These are phyloP conservation scores for Magallana ariakensis DNA, from an alignment of 1,140 invertebrate species.

Conservation along the genomic window DNA sequence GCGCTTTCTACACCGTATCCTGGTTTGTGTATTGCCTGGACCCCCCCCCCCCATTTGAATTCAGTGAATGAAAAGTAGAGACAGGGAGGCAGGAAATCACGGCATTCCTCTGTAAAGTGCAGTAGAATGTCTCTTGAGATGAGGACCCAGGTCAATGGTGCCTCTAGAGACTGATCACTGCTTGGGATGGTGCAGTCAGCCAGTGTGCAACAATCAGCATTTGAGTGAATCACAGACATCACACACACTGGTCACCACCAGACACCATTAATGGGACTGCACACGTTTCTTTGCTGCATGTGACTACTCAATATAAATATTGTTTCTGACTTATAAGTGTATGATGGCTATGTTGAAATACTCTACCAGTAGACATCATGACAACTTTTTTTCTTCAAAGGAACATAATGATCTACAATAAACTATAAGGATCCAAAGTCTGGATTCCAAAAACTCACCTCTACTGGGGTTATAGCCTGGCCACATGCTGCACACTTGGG, in stretches of 20 bases:
- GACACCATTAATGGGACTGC: too few relatives aligned
- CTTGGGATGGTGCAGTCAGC: background rate
- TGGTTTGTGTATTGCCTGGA: background rate
- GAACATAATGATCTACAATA: too few relatives aligned
- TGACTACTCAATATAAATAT: too few relatives aligned
- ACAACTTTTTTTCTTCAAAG: too few relatives aligned
- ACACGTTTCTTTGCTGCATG: too few relatives aligned
- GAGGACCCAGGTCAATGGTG: background rate
- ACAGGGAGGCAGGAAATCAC: background rate
- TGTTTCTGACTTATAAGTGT: too few relatives aligned
- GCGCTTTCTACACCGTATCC: background rate
- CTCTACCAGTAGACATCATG: too few relatives aligned
- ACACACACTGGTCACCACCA: too few relatives aligned
- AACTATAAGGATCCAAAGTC: too few relatives aligned
- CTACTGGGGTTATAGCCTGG: constrained; percentile 90
- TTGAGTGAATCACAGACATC: too few relatives aligned
- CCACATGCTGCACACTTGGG: constrained; percentile 98
- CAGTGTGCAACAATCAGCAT: background rate
- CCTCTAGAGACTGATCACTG: background rate
- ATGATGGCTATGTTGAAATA: too few relatives aligned
- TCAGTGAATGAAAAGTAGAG: background rate
- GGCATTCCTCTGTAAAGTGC: background rate
- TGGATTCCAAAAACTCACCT: constrained; percentile 80
- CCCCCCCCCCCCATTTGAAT: background rate
- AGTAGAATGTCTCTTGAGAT: background rate